Base-by-base conservation (phyloP, 2,113 vertebrate genomes). In the Toxotes jaculatrix region DNA sequence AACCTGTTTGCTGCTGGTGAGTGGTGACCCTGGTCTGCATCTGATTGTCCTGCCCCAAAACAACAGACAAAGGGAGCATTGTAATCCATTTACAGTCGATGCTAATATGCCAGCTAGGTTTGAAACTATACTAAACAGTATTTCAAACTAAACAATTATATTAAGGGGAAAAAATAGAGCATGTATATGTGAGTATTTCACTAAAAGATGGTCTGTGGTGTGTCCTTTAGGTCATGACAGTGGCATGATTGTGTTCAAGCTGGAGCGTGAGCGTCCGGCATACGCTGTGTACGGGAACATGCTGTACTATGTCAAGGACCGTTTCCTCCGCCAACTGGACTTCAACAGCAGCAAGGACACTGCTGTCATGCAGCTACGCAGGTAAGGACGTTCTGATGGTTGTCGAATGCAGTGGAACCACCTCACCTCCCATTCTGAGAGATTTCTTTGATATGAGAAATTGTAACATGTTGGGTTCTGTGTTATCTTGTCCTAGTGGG, bases 301-400 rank as follows among this genome's bases (percentile, higher is more conserved):
- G 91, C 92, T 99, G 1, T 98, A 97, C 83, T 99, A 99, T 0
- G 98, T 98, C 56, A 99, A 99, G 89, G 98, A 99, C 77, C 95
- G 97, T 0, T 99, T 98, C 93, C 95, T 98, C 27, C 96, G 97
- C 3, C 97, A 99, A 88, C 93, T 99, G 2, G 98, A 99, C 81
- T 99, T 99, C 95, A 97, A 96, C 94, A 98, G 97, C 90, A 99
- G 97, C 74, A 98, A 97, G 83, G 98, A 99, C 2, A 97, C 97
- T 0, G 97, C 98, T 0, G 97, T 99, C 62, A 98, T 99, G 98
- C 98, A 99, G 94, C 94, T 99, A 10, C 92, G 97, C 86, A 98
- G 98, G 98, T 97, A 34, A 34, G 79, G 45, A 23, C 7, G 27
- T 3, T 17, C 2, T 8, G 1, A 5, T 32, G 0, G 11, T n/a